phyloP scores from a whole-genome alignment of 2,888 invertebrate species.

The Blastobasis adustella region DNA sequence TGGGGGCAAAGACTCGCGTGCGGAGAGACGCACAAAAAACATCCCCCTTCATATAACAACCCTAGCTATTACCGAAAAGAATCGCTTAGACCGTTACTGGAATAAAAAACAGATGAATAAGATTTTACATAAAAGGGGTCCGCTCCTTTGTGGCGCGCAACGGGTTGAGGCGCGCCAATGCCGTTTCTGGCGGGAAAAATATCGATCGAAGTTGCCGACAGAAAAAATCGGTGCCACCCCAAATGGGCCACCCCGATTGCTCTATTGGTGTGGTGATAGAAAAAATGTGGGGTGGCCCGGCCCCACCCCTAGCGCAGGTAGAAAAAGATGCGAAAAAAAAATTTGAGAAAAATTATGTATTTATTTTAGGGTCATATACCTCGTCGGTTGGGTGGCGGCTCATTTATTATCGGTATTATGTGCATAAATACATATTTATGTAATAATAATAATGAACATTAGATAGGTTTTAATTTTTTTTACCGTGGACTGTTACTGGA shows the following conservation, averaged over 20 bases:
- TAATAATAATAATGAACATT: too few species aligned
- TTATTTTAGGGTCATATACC: slow-evolving; percentile 5
- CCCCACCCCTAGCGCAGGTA: slow-evolving; percentile 62
- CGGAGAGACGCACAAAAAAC: slow-evolving; percentile 54
- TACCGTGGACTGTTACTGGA: too few species aligned
- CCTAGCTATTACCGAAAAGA: slow-evolving; percentile 64
- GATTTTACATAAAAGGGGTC: slow-evolving; percentile 56
- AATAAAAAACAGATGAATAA: slow-evolving; percentile 66
- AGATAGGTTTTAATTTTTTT: too few species aligned
- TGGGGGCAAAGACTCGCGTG: slow-evolving; percentile 56
- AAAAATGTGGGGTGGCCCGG: slow-evolving; percentile 56
- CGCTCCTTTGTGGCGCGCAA: slow-evolving; percentile 45
- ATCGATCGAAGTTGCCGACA: slow-evolving; percentile 47
- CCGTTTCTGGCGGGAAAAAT: slow-evolving; percentile 54
- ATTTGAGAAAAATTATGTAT: slow-evolving; percentile 25
- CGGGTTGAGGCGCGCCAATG: slow-evolving; percentile 48
- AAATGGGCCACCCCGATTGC: slow-evolving; percentile 17
- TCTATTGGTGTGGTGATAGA: slow-evolving; percentile 55
- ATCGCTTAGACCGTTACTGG: slow-evolving; percentile 59
- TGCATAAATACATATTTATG: too few species aligned
- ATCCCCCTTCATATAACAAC: slow-evolving; percentile 49
- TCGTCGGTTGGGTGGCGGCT: too few species aligned
- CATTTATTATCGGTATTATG: too few species aligned
- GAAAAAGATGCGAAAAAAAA: slow-evolving; percentile 40
- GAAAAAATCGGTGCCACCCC: slow-evolving; percentile 63